phyloP scores from a whole-genome alignment of 2,888 invertebrate species.

The Aphodius granarius region DNA sequence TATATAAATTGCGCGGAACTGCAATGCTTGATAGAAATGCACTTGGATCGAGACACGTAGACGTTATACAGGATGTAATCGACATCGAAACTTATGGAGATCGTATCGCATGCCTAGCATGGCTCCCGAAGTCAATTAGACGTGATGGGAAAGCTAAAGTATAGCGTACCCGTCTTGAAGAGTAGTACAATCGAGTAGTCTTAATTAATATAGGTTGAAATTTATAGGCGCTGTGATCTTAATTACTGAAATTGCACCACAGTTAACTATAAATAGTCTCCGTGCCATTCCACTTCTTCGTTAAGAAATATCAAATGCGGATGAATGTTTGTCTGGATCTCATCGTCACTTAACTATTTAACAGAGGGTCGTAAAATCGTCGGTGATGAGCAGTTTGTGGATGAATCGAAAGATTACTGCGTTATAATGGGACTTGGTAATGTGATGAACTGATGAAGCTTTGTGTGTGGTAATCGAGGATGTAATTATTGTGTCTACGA shows the following conservation, averaged over 20 bases:
- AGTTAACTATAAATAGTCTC: constrained; percentile 25
- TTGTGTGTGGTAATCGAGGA: not conserved
- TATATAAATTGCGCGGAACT: not conserved
- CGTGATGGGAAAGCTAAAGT: not conserved
- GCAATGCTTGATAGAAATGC: not conserved
- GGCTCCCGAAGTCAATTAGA: not conserved
- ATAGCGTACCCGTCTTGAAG: not conserved
- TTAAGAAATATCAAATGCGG: not conserved
- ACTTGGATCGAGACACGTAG: not conserved
- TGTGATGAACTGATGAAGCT: not conserved
- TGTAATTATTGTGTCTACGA: not conserved
- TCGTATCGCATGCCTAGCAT: not conserved
- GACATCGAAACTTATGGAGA: not conserved
- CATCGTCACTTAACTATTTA: not conserved
- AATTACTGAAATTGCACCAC: constrained; percentile 24
- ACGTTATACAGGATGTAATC: not conserved
- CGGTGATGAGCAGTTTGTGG: not conserved
- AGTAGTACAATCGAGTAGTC: not conserved
- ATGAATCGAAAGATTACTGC: not conserved
- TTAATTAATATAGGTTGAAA: constrained; percentile 25
- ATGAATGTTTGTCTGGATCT: not conserved
- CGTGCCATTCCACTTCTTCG: not conserved
- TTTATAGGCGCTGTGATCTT: constrained; percentile 23
- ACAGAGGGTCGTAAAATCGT: not conserved
- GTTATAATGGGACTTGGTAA: not conserved